These are phyloP conservation scores for Stenotaenia linearis DNA, from an alignment of 2,888 invertebrate genomes.

Conservation along the genomic window DNA sequence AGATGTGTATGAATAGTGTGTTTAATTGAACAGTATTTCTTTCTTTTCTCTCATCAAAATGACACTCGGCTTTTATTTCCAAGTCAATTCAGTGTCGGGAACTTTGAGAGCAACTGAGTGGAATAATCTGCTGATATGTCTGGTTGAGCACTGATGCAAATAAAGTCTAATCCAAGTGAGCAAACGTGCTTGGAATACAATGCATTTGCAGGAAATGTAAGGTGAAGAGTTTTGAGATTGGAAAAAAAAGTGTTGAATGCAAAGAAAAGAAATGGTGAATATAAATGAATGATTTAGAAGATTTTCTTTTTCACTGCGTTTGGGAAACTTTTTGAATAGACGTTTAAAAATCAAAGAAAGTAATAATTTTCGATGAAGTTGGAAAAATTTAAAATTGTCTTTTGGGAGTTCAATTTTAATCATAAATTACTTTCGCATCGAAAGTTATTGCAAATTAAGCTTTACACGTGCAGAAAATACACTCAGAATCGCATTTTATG, in stretches of 20 bases:
- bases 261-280: constrained; percentile 24
- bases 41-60: constrained; percentile 11
- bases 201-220: constrained; percentile 19
- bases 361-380: neutral
- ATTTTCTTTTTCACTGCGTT: neutral
- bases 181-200: constrained; percentile 24
- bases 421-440: too few species aligned
- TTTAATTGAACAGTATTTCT: constrained; percentile 26
- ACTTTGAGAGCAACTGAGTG: constrained; percentile 26
- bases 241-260: constrained; percentile 13
- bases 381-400: neutral
- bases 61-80: constrained; percentile 20
- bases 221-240: constrained; percentile 17
- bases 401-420: too few species aligned
- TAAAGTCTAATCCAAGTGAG: constrained; percentile 26
- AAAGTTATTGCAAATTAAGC: too few species aligned
- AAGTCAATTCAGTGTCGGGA: constrained; percentile 23
- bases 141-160: constrained; percentile 26
- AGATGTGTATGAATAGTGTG: neutral
- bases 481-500: too few species aligned
- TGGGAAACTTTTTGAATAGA: constrained; percentile 13
- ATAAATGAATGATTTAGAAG: constrained; percentile 22
- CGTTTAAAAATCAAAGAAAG: neutral
- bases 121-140: constrained; percentile 26
- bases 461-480: too few species aligned